Base-by-base conservation (phyloP, 2,888 invertebrate genomes). In the Tuta absoluta region DNA sequence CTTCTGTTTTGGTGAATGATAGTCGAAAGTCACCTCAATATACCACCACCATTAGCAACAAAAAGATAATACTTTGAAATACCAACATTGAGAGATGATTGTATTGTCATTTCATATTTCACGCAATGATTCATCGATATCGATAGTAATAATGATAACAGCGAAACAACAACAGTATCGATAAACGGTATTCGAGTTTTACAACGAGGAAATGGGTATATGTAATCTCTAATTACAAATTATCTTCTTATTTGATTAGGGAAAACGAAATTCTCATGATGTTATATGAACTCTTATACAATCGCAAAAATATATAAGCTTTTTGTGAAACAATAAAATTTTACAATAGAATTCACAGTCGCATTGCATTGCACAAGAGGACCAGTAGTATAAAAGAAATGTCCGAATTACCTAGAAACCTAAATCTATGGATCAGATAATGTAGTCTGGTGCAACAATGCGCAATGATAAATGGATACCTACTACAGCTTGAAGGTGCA, bases 341-440 rank as follows among this genome's bases (percentile, higher is more conserved):
- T 71, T 68, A 81, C 77, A 79, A 77, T 75, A 76, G 73, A 73
- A 76, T 78, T 81, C 78, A 79, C 79, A 81, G 70, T 85, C 87
- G 85, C 87, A 74, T 85, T 86, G 85, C 87, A 74, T 79, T 79
- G 86, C 85, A 78, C 78, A 73, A 79, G 67, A 64, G 8, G 33
- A 58, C 38, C 41, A 60, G 64, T 65, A 66, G 66, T 63, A 57
- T 71, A 73, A 69, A 67, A 72, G 76, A 75, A 73, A 77, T 68
- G 75, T 70, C 73, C 73, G 70, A 71, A 75, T 79, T 75, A 81
- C 77, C 78, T 75, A 71, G 72, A 81, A 80, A 79, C 79, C 79
- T 67, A 67, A 73, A 69, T 74, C 67, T 62, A 65, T 67, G 63
- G 51, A 66, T 62, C 60, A 63, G 65, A 64, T 65, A 61, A 45